A percentile compares a stretch with the other conserved stretches of the same genome.
These are phyloP conservation scores for Hemibagrus wyckioides DNA, from an alignment of 2,113 vertebrate genomes.

Conservation along the genomic window DNA sequence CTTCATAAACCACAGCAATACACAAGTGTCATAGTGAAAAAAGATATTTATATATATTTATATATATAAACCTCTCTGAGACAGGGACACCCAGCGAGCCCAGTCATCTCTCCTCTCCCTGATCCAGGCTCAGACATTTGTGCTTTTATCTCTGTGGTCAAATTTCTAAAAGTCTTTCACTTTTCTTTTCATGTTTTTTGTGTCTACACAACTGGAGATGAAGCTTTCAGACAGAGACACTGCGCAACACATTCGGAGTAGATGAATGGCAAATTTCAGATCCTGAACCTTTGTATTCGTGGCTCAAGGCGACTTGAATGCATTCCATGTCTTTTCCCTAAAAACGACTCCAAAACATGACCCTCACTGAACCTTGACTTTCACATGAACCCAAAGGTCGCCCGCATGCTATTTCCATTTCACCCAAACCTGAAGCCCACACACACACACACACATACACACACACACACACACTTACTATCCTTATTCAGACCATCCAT, in stretches of 20 bases:
- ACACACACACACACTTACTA: conserved; percentile 1
- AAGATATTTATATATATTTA: background rate
- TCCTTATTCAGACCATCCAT: background rate
- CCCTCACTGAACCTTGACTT: conserved; percentile 58
- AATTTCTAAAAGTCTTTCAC: conserved; percentile 23
- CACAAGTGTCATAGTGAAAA: background rate
- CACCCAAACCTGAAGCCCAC: conserved; percentile 48
- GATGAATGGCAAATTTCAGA: conserved; percentile 65
- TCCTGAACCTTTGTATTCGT: conserved; percentile 53
- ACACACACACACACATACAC: conserved; percentile 6
- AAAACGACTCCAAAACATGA: conserved; percentile 49
- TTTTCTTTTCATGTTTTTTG: conserved; percentile 49
- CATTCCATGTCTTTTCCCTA: conserved; percentile 62
- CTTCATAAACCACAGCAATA: background rate
- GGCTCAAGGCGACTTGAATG: conserved; percentile 51
- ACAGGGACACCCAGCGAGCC: conserved; percentile 12
- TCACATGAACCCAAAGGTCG: conserved; percentile 60
- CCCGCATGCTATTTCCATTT: conserved; percentile 46
- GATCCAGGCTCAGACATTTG: background rate
- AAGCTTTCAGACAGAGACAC: conserved; percentile 58
- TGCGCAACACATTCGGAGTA: conserved; percentile 37
- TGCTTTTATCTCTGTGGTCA: conserved; percentile 40
- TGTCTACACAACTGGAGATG: conserved; percentile 55
- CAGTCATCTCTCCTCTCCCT: background rate
- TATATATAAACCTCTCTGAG: background rate